These are phyloP conservation scores for Chiridota heheva DNA, from an alignment of 35 echinoderm and acorn worm genomes.

Conservation along the genomic window DNA sequence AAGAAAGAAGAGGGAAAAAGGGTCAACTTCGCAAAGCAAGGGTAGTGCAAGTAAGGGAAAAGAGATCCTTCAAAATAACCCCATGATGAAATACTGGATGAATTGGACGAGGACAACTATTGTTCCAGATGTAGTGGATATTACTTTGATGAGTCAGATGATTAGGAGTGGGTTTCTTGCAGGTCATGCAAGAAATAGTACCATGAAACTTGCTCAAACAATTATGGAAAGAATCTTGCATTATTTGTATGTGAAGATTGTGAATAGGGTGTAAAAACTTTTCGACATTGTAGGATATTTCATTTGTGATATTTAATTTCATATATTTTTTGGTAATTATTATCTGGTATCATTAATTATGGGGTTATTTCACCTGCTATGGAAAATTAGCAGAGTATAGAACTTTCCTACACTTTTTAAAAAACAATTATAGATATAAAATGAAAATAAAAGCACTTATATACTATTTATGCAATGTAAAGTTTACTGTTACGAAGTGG, in stretches of 20 bases:
- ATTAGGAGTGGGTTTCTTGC: slow-evolving; percentile 21
- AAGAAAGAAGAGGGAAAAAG: slow-evolving; percentile 7
- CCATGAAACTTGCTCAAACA: slow-evolving; percentile 14
- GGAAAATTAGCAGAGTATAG: too few species aligned
- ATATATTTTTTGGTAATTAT: too few species aligned
- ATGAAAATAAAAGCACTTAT: background rate
- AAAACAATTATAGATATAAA: too few species aligned
- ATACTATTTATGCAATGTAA: background rate
- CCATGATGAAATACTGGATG: background rate
- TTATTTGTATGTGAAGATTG: slow-evolving; percentile 23
- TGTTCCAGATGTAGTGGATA: background rate
- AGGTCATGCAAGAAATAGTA: slow-evolving; percentile 14
- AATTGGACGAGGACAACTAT: background rate
- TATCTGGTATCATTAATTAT: too few species aligned
- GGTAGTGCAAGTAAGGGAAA: background rate
- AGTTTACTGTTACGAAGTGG: background rate
- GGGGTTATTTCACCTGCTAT: too few species aligned
- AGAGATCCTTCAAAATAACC: background rate
- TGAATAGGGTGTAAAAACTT: background rate
- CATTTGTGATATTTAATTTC: too few species aligned
- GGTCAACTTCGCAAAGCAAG: background rate
- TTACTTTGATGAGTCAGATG: slow-evolving; percentile 21
- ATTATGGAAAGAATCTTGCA: slow-evolving; percentile 24
- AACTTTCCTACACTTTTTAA: too few species aligned
- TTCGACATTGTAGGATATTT: too few species aligned